These are phyloP conservation scores for Puma concolor DNA, from an alignment of 2,113 vertebrate species.

Conservation along the genomic window DNA sequence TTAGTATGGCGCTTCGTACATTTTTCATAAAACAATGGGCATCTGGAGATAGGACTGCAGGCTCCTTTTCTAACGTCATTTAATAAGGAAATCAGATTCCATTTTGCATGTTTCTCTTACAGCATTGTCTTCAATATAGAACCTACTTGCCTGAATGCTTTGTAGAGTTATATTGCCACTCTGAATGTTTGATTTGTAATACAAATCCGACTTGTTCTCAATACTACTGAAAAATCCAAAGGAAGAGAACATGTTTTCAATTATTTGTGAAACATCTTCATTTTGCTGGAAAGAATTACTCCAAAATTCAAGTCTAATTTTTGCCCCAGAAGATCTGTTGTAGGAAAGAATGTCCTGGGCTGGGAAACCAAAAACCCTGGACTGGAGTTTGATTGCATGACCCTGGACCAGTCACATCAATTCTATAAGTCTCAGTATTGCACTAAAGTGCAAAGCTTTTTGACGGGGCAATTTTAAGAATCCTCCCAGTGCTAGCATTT, in stretches of 20 bases:
- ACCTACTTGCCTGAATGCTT: not conserved
- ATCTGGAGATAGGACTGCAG: not conserved
- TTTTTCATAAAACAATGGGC: not conserved
- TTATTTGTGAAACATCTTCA: constrained; percentile 38
- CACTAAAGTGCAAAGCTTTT: not conserved
- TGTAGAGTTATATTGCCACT: not conserved
- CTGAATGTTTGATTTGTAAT: not conserved
- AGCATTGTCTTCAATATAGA: not conserved
- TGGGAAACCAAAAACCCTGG: not conserved
- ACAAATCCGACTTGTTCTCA: not conserved
- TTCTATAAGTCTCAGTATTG: not conserved
- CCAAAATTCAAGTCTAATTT: constrained; percentile 27
- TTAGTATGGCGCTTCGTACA: not conserved
- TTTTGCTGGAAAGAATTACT: constrained; percentile 37
- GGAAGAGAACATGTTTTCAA: constrained; percentile 8
- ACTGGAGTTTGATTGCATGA: not conserved
- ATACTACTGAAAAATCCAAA: not conserved
- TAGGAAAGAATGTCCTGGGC: not conserved
- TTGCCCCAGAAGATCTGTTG: not conserved
- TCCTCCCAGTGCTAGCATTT: not conserved
- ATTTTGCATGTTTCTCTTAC: not conserved
- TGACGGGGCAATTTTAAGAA: not conserved
- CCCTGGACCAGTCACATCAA: not conserved
- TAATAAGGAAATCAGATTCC: not conserved
- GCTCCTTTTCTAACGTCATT: not conserved